phyloP scores from a whole-genome alignment of 2,888 invertebrate species.

The Agrochola lychnidis region DNA sequence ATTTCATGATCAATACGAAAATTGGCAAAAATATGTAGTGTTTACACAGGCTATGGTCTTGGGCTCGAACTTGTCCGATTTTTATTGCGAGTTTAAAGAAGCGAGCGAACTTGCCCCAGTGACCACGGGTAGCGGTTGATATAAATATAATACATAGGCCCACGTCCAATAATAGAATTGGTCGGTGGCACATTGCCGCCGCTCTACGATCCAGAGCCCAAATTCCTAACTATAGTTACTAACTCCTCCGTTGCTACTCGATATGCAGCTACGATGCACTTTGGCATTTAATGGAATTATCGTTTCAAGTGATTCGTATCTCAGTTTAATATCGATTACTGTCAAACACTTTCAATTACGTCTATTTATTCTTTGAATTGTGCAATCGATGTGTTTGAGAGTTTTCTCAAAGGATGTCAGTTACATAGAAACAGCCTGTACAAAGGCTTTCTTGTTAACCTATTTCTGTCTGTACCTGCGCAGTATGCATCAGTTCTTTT shows the following conservation, averaged over 20 bases:
- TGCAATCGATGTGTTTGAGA: conserved; percentile 30
- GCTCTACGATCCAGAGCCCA: conserved; percentile 68
- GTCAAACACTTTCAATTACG: conserved; percentile 32
- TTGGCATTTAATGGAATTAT: conserved; percentile 66
- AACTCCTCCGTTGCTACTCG: conserved; percentile 63
- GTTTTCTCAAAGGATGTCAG: conserved; percentile 20
- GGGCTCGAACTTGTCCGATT: conserved; percentile 87
- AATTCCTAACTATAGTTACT: conserved; percentile 68
- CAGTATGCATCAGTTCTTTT: conserved; percentile 41
- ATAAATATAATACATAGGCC: conserved; percentile 85
- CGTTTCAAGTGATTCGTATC: conserved; percentile 17
- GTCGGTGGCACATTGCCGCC: conserved; percentile 76
- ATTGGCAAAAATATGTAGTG: conserved; percentile 71
- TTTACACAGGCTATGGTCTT: conserved; percentile 82
- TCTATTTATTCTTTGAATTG: conserved; percentile 29
- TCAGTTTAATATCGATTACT: conserved; percentile 15
- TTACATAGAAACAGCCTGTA: conserved; percentile 24
- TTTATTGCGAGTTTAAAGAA: conserved; percentile 86
- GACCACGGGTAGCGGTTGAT: conserved; percentile 83
- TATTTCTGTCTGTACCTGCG: conserved; percentile 58
- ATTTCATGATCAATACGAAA: conserved; percentile 56
- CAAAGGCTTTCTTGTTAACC: conserved; percentile 53
- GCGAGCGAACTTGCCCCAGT: conserved; percentile 88
- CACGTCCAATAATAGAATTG: conserved; percentile 80
- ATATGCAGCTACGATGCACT: conserved; percentile 67